phyloP scores from a whole-genome alignment of 2,113 vertebrate species.

The Corapipo altera region DNA sequence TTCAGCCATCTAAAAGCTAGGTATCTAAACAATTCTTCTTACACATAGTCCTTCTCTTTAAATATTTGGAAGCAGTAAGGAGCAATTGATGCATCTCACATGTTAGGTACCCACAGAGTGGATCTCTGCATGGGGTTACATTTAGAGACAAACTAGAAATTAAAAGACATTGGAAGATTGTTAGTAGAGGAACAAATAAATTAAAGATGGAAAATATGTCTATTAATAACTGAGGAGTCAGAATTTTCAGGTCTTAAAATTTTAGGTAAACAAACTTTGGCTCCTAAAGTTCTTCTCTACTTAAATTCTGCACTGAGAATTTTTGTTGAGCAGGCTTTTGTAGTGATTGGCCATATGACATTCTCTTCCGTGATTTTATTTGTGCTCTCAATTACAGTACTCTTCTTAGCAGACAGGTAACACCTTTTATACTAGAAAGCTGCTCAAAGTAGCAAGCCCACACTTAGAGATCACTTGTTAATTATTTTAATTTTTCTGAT shows the following conservation, averaged over 20 bases:
- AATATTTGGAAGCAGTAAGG: neutral
- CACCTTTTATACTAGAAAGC: neutral
- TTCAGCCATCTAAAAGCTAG: neutral
- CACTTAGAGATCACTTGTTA: neutral
- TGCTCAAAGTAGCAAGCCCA: neutral
- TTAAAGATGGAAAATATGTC: neutral
- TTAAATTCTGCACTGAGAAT: neutral
- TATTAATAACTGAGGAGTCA: neutral
- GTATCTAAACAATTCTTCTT: neutral
- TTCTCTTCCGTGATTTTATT: neutral
- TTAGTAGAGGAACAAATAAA: neutral
- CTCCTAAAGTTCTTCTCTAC: neutral
- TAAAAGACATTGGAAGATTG: neutral
- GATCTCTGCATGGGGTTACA: neutral
- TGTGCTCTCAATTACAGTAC: neutral
- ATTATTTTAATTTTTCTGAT: conserved; percentile 16
- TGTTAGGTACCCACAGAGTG: neutral
- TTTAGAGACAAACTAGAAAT: neutral
- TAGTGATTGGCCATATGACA: neutral
- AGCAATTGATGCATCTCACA: neutral
- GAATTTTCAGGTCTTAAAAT: neutral
- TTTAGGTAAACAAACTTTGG: neutral
- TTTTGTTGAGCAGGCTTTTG: neutral
- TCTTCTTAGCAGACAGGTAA: neutral
- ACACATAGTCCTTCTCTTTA: neutral